Evolutionary conservation across 2,797 vertebrate species (phyloP).

Genomic region (Knipowitschia caucasica): DNA sequence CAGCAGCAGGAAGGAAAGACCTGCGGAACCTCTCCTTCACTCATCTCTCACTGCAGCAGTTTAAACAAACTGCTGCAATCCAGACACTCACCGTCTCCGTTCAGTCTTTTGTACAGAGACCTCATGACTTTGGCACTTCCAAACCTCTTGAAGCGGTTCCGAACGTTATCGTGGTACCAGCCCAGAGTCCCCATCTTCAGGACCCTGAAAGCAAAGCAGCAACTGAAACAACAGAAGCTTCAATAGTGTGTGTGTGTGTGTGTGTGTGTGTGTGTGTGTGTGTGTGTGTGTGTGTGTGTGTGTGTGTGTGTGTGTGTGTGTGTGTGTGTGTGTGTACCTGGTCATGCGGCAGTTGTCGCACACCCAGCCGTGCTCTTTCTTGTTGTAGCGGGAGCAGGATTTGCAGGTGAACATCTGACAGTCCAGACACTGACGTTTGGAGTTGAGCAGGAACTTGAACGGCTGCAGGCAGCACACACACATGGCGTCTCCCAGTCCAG

Average conservation of each 20-base stretch:
- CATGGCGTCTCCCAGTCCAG: conserved; percentile 75
- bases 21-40: too few species aligned
- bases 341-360: conserved; percentile 87
- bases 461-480: conserved; percentile 91
- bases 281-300: too few species aligned
- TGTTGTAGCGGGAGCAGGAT: conserved; percentile 85
- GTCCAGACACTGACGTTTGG: conserved; percentile 83
- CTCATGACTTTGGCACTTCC: conserved; percentile 93
- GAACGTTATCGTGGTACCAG: conserved; percentile 90
- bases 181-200: conserved; percentile 86
- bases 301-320: too few species aligned
- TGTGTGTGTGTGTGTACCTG: conserved; percentile 83
- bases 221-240: not conserved
- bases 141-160: conserved; percentile 88
- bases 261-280: too few species aligned
- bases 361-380: conserved; percentile 89
- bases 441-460: conserved; percentile 86
- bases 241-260: too few species aligned
- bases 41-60: too few species aligned
- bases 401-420: conserved; percentile 85
- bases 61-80: too few species aligned
- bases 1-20: too few species aligned
- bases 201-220: conserved; percentile 66
- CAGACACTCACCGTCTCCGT: conserved; percentile 69
- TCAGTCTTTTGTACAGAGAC: conserved; percentile 85